Conservation (phyloP, 2,888 invertebrate species). For the Cheilosia urbana region DNA sequence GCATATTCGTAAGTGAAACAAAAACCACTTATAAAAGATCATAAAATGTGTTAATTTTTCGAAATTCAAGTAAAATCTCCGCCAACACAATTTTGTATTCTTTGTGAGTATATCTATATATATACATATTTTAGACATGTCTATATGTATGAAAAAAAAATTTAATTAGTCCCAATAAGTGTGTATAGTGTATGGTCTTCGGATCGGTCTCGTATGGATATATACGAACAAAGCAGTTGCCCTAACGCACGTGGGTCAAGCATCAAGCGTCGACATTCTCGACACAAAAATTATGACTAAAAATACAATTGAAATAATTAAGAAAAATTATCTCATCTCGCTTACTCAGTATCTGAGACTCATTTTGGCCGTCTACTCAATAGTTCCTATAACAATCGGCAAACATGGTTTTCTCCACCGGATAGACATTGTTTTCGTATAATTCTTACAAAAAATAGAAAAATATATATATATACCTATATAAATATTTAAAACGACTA, state of each 20-base stretch:
- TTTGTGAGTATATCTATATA: background rate
- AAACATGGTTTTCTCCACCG: constrained; percentile 26
- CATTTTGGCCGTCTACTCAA: constrained; percentile 4
- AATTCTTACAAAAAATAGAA: constrained; percentile 6
- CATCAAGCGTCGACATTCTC: background rate
- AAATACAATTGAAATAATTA: constrained; percentile 63
- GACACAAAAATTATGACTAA: constrained; percentile 24
- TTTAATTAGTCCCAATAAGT: constrained; percentile 45
- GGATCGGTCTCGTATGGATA: background rate
- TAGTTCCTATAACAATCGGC: constrained; percentile 13
- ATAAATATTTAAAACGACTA: constrained; percentile 5
- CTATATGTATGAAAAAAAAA: background rate
- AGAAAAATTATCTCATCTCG: constrained; percentile 60
- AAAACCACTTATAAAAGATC: constrained; percentile 3
- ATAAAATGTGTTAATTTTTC: constrained; percentile 10
- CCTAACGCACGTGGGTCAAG: constrained; percentile 53
- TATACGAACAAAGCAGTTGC: constrained; percentile 23
- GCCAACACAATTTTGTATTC: background rate
- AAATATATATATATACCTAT: background rate
- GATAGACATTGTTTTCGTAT: constrained; percentile 15
- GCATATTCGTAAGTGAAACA: constrained; percentile 19
- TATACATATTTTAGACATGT: background rate
- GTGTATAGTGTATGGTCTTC: background rate
- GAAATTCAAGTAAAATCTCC: constrained; percentile 6
- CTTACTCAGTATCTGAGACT: background rate